Conservation (phyloP, 2,797 vertebrate species). For the Hippopotamyrus pictus region DNA sequence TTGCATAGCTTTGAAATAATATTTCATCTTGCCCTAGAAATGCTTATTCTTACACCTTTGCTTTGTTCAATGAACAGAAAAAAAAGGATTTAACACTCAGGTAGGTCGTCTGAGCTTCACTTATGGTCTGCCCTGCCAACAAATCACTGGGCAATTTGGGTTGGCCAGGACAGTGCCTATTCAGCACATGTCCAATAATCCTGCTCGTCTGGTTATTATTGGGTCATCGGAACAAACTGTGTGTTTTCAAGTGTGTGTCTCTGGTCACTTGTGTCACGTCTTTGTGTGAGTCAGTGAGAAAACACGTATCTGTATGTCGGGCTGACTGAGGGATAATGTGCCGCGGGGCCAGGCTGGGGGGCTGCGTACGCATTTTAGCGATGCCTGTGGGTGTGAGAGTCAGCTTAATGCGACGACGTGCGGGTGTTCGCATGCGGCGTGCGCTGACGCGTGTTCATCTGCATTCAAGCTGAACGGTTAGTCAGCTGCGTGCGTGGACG, state of each 20-base stretch:
- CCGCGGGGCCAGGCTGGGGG: not conserved
- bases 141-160: not conserved
- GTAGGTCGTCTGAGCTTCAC: not conserved
- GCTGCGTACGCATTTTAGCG: not conserved
- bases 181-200: not conserved
- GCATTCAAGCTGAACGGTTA: constrained; percentile 46
- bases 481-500: constrained; percentile 43
- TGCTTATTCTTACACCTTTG: not conserved
- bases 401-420: not conserved
- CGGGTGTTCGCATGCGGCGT: not conserved
- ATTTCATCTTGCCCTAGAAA: not conserved
- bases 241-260: not conserved
- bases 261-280: constrained; percentile 19
- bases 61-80: not conserved
- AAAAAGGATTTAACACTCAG: not conserved
- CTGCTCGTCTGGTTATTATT: not conserved
- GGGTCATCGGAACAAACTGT: not conserved
- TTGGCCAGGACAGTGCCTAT: not conserved
- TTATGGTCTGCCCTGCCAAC: not conserved
- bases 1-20: not conserved
- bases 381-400: constrained; percentile 14
- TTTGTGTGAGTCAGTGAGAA: constrained; percentile 20
- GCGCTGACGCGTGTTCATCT: constrained; percentile 34
- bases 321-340: not conserved
- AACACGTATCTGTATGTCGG: constrained; percentile 12